These are phyloP conservation scores for Abramis brama DNA, from an alignment of 2,113 vertebrate genomes.

Conservation along the genomic window DNA sequence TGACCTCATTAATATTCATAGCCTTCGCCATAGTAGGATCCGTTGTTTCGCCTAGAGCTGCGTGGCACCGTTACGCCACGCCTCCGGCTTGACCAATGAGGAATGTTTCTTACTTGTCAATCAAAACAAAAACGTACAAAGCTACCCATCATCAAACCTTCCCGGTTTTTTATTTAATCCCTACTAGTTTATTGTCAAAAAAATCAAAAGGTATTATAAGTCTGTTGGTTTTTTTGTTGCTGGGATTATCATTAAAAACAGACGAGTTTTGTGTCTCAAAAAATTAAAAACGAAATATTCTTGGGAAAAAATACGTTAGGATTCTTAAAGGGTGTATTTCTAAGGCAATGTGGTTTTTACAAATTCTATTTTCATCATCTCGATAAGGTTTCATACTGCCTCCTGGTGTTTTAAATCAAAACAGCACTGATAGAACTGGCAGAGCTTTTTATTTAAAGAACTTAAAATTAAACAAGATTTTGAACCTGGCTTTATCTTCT, in stretches of 20 bases:
- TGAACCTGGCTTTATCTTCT: too few relatives aligned
- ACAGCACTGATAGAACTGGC: background rate
- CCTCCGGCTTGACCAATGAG: slow-evolving; percentile 3
- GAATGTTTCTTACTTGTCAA: background rate
- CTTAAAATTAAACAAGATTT: background rate
- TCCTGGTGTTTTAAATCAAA: background rate
- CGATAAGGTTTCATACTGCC: background rate
- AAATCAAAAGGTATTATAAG: background rate
- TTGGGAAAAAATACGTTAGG: background rate
- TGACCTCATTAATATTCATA: background rate
- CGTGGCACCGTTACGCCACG: slow-evolving; percentile 6
- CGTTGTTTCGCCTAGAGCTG: background rate
- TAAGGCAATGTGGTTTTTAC: background rate
- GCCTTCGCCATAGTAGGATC: background rate
- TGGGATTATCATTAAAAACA: background rate
- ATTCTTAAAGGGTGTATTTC: background rate
- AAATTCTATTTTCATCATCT: background rate
- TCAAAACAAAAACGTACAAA: background rate
- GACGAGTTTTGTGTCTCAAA: background rate
- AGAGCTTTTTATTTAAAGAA: background rate
- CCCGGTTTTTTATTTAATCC: too few relatives aligned
- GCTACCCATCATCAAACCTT: background rate
- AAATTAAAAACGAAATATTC: background rate
- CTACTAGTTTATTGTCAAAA: background rate
- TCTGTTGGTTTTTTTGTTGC: background rate